Evolutionary conservation across 2,888 invertebrate species (phyloP).

Genomic region (Eulithis testata): DNA sequence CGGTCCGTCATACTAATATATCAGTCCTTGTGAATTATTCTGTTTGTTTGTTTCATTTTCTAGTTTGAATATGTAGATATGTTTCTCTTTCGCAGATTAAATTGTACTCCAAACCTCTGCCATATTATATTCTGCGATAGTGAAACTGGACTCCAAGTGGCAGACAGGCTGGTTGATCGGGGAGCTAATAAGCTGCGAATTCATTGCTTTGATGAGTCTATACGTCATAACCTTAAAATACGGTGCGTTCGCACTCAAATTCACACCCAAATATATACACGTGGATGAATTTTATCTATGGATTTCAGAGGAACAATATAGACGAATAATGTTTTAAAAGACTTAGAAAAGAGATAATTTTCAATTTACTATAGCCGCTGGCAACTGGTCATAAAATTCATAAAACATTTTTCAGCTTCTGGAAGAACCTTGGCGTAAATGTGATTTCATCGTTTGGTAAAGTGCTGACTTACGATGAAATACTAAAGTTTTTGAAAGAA

Average conservation of each 20-base stretch:
- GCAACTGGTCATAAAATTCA: background rate
- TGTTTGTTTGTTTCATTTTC: too few relatives aligned
- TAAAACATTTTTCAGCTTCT: slow-evolving; percentile 2
- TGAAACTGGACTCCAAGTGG: slow-evolving; percentile 50
- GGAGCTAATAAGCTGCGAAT: slow-evolving; percentile 49
- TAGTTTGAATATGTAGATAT: too few relatives aligned
- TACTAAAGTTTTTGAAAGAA: slow-evolving; percentile 4
- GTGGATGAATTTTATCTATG: too few relatives aligned
- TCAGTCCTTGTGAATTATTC: too few relatives aligned
- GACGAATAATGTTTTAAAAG: too few relatives aligned
- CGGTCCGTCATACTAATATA: too few relatives aligned
- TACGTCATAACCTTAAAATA: background rate
- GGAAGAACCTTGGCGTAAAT: slow-evolving; percentile 18
- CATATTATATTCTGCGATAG: slow-evolving; percentile 52
- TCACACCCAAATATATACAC: too few relatives aligned
- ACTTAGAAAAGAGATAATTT: background rate
- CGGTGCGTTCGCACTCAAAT: background rate
- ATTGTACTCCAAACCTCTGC: slow-evolving; percentile 15
- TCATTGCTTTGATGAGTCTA: slow-evolving; percentile 36
- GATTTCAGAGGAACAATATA: too few relatives aligned
- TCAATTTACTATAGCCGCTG: background rate
- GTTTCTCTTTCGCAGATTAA: slow-evolving; percentile 9
- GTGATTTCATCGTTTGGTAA: slow-evolving; percentile 9
- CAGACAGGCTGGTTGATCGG: slow-evolving; percentile 51
- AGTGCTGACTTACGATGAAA: slow-evolving; percentile 3